These are phyloP conservation scores for Pristionchus maxplancki DNA, from an alignment of 2,888 invertebrate genomes.

Conservation along the genomic window DNA sequence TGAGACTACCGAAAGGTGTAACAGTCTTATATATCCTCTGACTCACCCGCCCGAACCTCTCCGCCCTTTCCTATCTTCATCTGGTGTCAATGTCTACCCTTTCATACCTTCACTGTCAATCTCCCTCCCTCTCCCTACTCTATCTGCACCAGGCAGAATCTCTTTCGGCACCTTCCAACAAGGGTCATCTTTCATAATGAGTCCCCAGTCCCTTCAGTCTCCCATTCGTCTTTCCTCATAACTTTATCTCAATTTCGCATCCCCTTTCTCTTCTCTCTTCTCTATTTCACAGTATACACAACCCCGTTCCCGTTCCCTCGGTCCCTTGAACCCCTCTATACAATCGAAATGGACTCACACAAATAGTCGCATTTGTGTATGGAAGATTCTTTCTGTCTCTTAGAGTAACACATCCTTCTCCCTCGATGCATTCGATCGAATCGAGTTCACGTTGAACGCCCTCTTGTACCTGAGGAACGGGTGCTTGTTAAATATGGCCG, in stretches of 20 bases:
- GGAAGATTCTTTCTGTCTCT: constrained; percentile 65
- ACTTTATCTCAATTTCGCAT: background rate
- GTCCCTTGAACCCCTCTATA: background rate
- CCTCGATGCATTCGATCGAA: background rate
- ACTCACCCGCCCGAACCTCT: no score
- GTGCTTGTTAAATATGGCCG: background rate
- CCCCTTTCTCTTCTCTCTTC: background rate
- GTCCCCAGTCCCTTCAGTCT: constrained; percentile 26
- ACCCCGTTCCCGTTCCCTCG: constrained; percentile 16
- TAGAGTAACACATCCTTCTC: constrained; percentile 57
- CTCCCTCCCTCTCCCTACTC: constrained; percentile 3
- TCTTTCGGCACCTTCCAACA: constrained; percentile 33
- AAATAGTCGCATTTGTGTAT: constrained; percentile 73
- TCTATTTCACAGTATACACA: constrained; percentile 30
- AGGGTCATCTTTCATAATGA: constrained; percentile 51
- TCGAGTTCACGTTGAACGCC: constrained; percentile 70
- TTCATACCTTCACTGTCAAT: background rate
- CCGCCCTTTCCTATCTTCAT: no score
- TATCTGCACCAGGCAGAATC: constrained; percentile 19
- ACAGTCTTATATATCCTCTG: constrained; percentile 29
- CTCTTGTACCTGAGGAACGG: constrained; percentile 28
- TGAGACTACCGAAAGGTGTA: constrained; percentile 39
- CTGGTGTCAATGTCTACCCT: no score
- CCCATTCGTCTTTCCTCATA: background rate
- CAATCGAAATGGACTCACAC: constrained; percentile 57